phyloP scores from a whole-genome alignment of 2,797 vertebrate genomes.

The Ctenosaura bakeri region DNA sequence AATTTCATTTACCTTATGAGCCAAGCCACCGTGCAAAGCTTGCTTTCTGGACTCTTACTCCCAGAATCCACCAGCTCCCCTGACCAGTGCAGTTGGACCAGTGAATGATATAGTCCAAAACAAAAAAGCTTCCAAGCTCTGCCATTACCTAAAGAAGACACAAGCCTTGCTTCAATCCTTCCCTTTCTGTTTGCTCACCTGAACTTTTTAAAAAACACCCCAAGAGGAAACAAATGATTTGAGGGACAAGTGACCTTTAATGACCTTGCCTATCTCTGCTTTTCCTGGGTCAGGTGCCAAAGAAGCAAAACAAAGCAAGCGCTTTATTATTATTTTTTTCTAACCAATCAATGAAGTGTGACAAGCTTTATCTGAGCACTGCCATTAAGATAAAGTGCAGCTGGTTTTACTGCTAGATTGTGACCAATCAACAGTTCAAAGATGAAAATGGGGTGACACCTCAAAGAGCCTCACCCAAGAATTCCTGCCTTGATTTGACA shows the following conservation, averaged over 20 bases:
- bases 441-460: background rate
- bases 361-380: slow-evolving; percentile 62
- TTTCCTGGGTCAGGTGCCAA: slow-evolving; percentile 49
- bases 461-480: background rate
- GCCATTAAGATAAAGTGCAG: slow-evolving; percentile 57
- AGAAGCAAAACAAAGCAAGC: slow-evolving; percentile 53
- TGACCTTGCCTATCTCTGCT: slow-evolving; percentile 27
- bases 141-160: no score
- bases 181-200: no score
- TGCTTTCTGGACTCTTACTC: no score
- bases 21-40: slow-evolving; percentile 47
- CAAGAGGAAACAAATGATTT: slow-evolving; percentile 65
- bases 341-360: slow-evolving; percentile 67
- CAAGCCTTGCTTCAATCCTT: no score
- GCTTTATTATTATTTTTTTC: slow-evolving; percentile 62
- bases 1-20: background rate
- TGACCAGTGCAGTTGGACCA: no score
- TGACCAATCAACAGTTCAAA: slow-evolving; percentile 20
- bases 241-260: slow-evolving; percentile 58
- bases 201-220: slow-evolving; percentile 30
- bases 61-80: no score
- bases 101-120: no score
- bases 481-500: background rate
- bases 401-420: slow-evolving; percentile 38
- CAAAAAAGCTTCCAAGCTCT: no score